Percentiles rank a stretch among this genome's conserved stretches.
Conservation (phyloP, 2,113 vertebrate species). For the Micromys minutus region DNA sequence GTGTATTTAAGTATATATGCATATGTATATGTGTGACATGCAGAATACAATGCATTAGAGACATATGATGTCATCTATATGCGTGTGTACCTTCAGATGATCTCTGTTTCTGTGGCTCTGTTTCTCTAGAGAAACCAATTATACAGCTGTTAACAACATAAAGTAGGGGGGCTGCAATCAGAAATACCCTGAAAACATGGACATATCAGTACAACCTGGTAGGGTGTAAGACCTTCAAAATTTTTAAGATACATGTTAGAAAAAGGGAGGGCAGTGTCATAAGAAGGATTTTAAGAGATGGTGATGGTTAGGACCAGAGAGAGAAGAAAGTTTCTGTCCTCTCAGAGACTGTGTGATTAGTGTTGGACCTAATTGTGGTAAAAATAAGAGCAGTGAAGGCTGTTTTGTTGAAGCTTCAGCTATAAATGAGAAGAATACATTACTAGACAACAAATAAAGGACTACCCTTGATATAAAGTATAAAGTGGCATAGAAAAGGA, state of each 20-base stretch:
- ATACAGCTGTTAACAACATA: background rate
- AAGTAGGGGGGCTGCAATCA: background rate
- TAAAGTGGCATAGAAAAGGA: background rate
- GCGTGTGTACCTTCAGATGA: too few relatives aligned
- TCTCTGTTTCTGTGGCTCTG: background rate
- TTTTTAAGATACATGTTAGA: background rate
- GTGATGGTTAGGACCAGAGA: background rate
- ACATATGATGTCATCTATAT: background rate
- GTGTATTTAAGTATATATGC: background rate
- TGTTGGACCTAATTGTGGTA: background rate
- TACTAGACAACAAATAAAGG: background rate
- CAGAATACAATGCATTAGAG: background rate
- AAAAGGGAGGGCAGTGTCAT: background rate
- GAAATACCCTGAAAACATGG: background rate
- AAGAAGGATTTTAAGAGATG: background rate
- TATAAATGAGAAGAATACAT: background rate
- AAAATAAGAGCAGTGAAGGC: background rate
- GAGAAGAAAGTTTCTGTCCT: background rate
- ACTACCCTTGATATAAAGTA: background rate
- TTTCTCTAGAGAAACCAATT: background rate
- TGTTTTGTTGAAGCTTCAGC: background rate
- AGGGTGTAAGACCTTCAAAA: background rate
- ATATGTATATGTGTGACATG: background rate
- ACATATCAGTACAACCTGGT: background rate
- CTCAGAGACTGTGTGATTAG: background rate